Conservation (phyloP, 1,140 invertebrate species). For the Aplysia californica region DNA sequence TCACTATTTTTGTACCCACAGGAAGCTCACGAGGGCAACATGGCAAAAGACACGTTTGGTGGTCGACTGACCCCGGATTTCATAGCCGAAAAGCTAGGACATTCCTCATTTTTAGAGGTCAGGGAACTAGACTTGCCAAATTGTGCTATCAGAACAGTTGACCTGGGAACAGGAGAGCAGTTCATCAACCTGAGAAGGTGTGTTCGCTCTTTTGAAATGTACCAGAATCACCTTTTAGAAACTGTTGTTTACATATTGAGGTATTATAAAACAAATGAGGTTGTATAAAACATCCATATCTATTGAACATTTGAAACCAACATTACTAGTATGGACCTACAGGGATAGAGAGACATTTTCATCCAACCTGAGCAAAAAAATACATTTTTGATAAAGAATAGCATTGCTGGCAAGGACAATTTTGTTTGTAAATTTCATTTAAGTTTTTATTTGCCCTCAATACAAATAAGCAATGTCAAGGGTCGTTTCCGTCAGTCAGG, state of each 20-base stretch:
- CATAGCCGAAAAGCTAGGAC: slow-evolving; percentile 64
- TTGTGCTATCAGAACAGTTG: slow-evolving; percentile 61
- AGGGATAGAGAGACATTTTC: no score
- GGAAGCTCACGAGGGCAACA: slow-evolving; percentile 61
- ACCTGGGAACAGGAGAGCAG: slow-evolving; percentile 57
- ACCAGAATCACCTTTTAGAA: no score
- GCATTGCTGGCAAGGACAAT: no score
- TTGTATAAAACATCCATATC: not conserved
- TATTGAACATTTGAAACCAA: no score
- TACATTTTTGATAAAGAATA: no score
- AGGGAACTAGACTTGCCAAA: slow-evolving; percentile 64
- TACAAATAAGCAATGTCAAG: no score
- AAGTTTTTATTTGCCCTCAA: no score
- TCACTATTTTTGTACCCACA: slow-evolving; percentile 24
- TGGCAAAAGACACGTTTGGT: slow-evolving; percentile 65
- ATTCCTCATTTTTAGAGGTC: slow-evolving; percentile 60
- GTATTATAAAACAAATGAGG: not conserved
- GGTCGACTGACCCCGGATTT: slow-evolving; percentile 67
- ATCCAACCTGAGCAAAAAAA: no score
- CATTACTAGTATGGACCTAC: no score
- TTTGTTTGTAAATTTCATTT: no score
- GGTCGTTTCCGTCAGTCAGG: no score
- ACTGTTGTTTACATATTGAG: not conserved
- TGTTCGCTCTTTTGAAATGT: no score
- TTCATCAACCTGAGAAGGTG: slow-evolving; percentile 65